phyloP scores from a whole-genome alignment of 2,797 vertebrate genomes.

The Antrozous pallidus region DNA sequence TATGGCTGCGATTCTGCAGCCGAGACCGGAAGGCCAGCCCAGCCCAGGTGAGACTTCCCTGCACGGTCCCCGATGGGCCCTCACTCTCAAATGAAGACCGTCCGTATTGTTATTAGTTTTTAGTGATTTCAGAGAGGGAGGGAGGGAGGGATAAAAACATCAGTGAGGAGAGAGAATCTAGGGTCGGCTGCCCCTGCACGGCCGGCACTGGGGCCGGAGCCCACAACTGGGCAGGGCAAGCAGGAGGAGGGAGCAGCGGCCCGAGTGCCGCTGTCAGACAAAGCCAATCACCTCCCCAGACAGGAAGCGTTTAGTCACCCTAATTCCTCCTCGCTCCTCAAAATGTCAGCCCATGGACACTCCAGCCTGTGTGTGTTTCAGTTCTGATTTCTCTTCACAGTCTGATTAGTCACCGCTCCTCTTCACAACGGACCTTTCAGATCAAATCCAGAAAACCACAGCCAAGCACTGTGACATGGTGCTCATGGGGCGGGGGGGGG shows the following conservation, averaged over 20 bases:
- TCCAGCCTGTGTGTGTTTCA: constrained; percentile 79
- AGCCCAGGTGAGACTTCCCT: neutral
- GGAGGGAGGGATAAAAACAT: neutral
- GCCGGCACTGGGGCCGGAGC: too few species aligned
- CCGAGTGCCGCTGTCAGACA: fast-evolving
- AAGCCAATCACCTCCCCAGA: constrained; percentile 73
- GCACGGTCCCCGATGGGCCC: neutral
- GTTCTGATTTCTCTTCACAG: constrained; percentile 81
- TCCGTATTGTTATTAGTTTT: too few species aligned
- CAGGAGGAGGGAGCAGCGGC: neutral
- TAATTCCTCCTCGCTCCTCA: constrained; percentile 79
- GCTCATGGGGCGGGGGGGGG: neutral
- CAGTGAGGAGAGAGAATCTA: too few species aligned
- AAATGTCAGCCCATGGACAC: constrained; percentile 84
- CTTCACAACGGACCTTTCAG: too few species aligned
- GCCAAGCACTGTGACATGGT: neutral
- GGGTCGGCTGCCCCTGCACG: too few species aligned
- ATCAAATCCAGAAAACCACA: neutral
- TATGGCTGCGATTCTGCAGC: neutral
- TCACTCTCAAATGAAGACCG: neutral
- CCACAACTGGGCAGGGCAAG: too few species aligned
- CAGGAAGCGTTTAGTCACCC: constrained; percentile 81
- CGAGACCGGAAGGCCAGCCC: neutral
- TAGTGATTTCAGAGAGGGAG: neutral
- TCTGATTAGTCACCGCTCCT: constrained; percentile 83